A percentile compares a stretch with the other conserved stretches of the same genome.
Evolutionary conservation across 2,797 vertebrate genomes (phyloP).

Genomic region (Bryconaethiops microstoma): DNA sequence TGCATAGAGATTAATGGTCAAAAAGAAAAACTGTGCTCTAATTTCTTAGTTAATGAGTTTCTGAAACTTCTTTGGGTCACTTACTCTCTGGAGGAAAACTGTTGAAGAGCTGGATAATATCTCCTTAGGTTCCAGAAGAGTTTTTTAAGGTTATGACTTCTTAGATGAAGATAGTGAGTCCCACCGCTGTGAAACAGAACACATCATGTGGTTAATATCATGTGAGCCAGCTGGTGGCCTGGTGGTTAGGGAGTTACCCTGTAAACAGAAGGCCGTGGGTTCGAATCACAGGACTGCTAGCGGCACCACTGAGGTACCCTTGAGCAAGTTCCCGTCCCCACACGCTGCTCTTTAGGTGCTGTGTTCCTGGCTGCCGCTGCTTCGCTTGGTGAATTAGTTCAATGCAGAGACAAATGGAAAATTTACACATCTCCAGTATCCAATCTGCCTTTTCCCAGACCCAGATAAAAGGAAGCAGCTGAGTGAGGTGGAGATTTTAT

Average conservation of each 20-base stretch:
- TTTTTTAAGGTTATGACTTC: not conserved
- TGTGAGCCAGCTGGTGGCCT: not conserved
- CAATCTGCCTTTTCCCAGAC: not conserved
- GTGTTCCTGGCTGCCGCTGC: too few relatives aligned
- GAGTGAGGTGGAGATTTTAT: not conserved
- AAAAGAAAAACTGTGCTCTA: too few relatives aligned
- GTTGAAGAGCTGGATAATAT: not conserved
- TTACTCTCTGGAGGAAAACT: conserved; percentile 6
- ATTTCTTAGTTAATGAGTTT: not conserved
- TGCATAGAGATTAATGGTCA: not conserved
- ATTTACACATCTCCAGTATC: too few relatives aligned
- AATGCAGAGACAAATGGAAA: too few relatives aligned
- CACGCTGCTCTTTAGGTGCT: too few relatives aligned
- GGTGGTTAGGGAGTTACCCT: too few relatives aligned
- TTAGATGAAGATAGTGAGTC: not conserved
- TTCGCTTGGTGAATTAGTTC: too few relatives aligned
- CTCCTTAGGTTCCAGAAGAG: not conserved
- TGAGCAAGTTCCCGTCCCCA: too few relatives aligned
- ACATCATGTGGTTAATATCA: not conserved
- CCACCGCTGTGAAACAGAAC: not conserved
- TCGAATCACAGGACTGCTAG: too few relatives aligned
- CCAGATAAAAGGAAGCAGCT: not conserved
- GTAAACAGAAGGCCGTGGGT: too few relatives aligned
- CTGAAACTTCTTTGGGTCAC: not conserved
- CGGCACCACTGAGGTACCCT: too few relatives aligned